A percentile compares a stretch with the other conserved stretches of the same genome.
These are phyloP conservation scores for Macropis europaea DNA, from an alignment of 2,888 invertebrate species.

Conservation along the genomic window DNA sequence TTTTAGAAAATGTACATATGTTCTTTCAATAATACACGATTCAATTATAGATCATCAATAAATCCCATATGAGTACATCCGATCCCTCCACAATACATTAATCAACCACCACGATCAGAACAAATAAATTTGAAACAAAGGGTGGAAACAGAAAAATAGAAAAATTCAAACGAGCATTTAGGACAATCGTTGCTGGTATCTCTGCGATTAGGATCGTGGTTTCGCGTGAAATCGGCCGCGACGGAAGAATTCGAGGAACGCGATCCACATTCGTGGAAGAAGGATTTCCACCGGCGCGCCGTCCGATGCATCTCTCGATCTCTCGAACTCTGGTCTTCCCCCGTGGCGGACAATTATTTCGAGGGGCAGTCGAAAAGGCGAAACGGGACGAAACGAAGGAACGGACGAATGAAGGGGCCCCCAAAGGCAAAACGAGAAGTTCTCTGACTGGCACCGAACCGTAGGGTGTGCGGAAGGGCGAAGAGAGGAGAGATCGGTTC, in stretches of 20 bases:
- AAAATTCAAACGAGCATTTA: too few species aligned
- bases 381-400: constrained; percentile 56
- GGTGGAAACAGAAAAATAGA: too few species aligned
- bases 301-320: constrained; percentile 59
- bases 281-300: constrained; percentile 35
- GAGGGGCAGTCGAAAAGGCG: constrained; percentile 68
- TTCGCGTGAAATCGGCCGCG: neutral
- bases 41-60: too few species aligned
- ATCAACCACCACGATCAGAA: too few species aligned
- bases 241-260: neutral
- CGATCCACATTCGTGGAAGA: constrained; percentile 55
- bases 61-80: too few species aligned
- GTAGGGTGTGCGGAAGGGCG: constrained; percentile 42
- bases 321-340: constrained; percentile 55
- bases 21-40: too few species aligned
- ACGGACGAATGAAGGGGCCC: constrained; percentile 14
- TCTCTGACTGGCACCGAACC: constrained; percentile 67
- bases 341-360: constrained; percentile 71
- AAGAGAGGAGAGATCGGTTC: constrained; percentile 49
- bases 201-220: too few species aligned
- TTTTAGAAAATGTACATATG: too few species aligned
- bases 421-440: constrained; percentile 60
- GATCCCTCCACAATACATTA: too few species aligned
- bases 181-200: too few species aligned
- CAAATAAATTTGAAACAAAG: too few species aligned